phyloP scores from a whole-genome alignment of 2,797 vertebrate species.

The Loris lydekkerianus region DNA sequence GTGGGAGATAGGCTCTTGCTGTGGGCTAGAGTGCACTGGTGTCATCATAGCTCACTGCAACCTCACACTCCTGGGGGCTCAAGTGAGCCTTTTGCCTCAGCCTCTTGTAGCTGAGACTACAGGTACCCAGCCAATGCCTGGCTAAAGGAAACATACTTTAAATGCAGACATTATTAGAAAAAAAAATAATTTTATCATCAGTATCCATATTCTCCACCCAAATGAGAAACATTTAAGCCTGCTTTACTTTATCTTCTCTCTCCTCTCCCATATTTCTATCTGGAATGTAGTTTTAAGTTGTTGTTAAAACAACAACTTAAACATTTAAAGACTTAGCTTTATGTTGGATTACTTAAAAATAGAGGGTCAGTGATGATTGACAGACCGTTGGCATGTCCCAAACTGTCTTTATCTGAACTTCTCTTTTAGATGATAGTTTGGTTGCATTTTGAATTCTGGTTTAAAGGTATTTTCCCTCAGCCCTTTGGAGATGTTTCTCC shows the following conservation, averaged over 20 bases:
- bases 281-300: not conserved
- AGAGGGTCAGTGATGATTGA: not conserved
- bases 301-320: no score
- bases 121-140: no score
- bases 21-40: not conserved
- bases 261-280: not conserved
- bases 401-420: not conserved
- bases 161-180: slow-evolving; percentile 28
- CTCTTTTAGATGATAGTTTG: not conserved
- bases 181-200: not conserved
- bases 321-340: not conserved
- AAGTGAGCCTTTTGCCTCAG: not conserved
- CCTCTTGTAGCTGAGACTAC: not conserved
- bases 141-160: not conserved
- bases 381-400: not conserved
- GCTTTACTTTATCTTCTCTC: not conserved
- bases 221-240: not conserved
- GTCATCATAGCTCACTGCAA: not conserved
- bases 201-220: not conserved
- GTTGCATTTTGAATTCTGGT: slow-evolving; percentile 22
- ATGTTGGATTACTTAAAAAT: not conserved
- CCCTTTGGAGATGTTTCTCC: not conserved
- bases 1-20: not conserved
- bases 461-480: not conserved
- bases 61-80: not conserved